Percentiles rank a stretch among this genome's conserved stretches.
These are phyloP conservation scores for Apistogramma diplotaenia DNA, from an alignment of 2,113 vertebrate genomes.

Conservation along the genomic window DNA sequence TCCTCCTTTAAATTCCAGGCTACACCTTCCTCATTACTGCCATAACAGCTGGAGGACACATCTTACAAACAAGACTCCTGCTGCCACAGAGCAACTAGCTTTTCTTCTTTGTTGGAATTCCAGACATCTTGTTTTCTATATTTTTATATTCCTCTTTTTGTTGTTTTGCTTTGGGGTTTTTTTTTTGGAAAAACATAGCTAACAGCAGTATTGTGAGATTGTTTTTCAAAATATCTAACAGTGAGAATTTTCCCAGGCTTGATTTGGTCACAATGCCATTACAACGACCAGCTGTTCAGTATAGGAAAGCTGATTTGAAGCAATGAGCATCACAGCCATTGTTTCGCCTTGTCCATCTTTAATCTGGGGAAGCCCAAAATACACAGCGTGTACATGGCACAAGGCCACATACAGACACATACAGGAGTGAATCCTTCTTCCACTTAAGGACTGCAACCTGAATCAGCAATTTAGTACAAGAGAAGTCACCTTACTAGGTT, in stretches of 20 bases:
- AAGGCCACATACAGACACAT: background rate
- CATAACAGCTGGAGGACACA: background rate
- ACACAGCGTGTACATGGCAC: too few species aligned
- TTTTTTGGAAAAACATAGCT: too few species aligned
- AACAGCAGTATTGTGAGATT: background rate
- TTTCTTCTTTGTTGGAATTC: too few species aligned
- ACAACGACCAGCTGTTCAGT: background rate
- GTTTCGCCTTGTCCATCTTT: accelerated
- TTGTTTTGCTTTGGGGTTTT: too few species aligned
- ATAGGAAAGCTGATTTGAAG: background rate
- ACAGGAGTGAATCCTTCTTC: background rate
- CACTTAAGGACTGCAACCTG: background rate
- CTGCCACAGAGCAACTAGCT: background rate
- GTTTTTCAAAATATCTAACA: background rate
- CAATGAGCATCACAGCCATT: background rate
- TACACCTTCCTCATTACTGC: too few species aligned
- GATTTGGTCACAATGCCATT: background rate
- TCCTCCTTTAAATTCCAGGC: too few species aligned
- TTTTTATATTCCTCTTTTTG: too few species aligned
- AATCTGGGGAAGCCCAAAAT: background rate
- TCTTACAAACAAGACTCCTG: background rate
- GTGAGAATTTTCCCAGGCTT: background rate
- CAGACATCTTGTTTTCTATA: too few species aligned
- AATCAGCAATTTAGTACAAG: background rate
- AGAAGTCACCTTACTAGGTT: accelerated